Conservation (phyloP, 2,113 vertebrate genomes). For the Micronycteris hirsuta region DNA sequence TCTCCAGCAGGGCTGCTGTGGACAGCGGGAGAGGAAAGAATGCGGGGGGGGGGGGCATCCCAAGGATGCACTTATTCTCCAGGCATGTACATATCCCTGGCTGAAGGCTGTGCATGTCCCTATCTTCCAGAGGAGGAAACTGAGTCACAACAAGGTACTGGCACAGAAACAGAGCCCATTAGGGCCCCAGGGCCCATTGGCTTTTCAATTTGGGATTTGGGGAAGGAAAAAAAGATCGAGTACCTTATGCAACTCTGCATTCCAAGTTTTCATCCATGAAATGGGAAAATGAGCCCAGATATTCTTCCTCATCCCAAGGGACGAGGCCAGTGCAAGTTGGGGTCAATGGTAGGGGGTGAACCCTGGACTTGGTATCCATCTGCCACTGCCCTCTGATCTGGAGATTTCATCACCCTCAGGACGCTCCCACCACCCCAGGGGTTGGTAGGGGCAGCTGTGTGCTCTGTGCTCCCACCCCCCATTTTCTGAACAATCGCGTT, state of each 20-base stretch:
- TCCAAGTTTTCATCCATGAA: neutral
- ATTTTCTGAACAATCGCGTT: neutral
- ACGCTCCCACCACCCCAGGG: neutral
- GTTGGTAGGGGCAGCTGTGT: neutral
- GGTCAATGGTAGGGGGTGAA: no score
- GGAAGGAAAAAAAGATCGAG: neutral
- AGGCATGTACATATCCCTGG: neutral
- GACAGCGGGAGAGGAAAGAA: neutral
- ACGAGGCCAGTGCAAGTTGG: neutral
- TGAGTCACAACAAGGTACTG: neutral
- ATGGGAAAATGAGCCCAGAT: neutral
- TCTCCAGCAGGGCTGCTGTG: neutral
- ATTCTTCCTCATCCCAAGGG: neutral
- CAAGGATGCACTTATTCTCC: neutral
- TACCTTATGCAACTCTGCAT: neutral
- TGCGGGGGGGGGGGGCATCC: neutral
- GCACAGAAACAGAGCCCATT: neutral
- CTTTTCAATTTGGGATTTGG: neutral
- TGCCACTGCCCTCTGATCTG: neutral
- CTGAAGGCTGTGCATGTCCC: no score
- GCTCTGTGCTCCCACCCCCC: neutral
- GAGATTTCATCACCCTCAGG: neutral
- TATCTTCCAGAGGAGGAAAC: neutral
- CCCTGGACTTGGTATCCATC: neutral
- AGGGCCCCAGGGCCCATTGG: neutral